Conservation (phyloP, 2,113 vertebrate genomes). For the Glareola pratincola region DNA sequence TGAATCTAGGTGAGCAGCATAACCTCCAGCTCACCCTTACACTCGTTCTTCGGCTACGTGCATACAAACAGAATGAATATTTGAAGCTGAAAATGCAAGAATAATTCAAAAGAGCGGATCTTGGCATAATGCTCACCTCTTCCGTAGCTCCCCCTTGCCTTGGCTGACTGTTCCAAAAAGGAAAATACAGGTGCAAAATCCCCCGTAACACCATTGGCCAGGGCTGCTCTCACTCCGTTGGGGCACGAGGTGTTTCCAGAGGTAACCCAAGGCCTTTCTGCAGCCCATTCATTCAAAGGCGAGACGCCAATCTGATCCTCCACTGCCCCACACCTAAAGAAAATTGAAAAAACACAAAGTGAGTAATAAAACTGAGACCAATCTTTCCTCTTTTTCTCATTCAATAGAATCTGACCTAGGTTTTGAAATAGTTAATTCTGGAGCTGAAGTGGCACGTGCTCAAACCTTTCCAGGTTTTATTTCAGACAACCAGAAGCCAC, state of each 20-base stretch:
- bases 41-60: fast-evolving
- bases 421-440: background rate
- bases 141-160: fast-evolving
- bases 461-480: background rate
- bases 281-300: background rate
- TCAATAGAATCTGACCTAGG: background rate
- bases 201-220: too few species aligned
- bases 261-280: background rate
- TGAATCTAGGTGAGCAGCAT: background rate
- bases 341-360: background rate
- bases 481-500: background rate
- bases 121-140: background rate
- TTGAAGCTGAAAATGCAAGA: background rate
- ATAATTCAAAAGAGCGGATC: background rate
- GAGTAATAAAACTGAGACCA: background rate
- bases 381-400: background rate
- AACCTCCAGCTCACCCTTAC: background rate
- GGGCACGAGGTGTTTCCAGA: background rate
- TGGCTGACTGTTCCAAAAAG: background rate
- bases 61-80: background rate
- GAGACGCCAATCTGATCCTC: background rate
- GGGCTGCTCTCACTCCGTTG: background rate
- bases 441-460: background rate
- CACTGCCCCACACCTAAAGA: background rate
- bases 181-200: background rate